Percentiles rank a stretch among this genome's conserved stretches.
phyloP scores from a whole-genome alignment of 2,797 vertebrate genomes.

The Champsocephalus gunnari region DNA sequence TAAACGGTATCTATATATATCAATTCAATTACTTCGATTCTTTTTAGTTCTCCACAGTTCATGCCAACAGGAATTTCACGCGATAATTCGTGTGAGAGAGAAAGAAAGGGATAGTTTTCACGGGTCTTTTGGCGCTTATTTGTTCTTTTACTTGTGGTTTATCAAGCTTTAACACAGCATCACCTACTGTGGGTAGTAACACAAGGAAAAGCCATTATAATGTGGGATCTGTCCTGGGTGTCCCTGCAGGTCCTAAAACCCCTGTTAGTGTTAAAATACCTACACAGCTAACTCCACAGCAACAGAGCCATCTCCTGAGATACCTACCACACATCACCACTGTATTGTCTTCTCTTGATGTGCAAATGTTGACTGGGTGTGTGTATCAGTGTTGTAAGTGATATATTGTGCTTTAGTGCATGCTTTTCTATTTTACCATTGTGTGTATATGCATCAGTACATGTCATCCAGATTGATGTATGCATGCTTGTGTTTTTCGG shows the following conservation, averaged over 20 bases:
- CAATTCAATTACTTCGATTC: neutral
- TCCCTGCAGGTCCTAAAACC: neutral
- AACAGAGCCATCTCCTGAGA: slow-evolving; percentile 6
- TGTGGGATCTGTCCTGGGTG: neutral
- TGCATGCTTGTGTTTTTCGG: neutral
- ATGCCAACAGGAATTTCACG: no score
- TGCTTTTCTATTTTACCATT: slow-evolving; percentile 12
- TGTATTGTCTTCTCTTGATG: neutral
- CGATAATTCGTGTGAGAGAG: neutral
- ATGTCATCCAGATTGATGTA: slow-evolving; percentile 8
- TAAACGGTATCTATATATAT: neutral
- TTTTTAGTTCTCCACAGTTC: neutral
- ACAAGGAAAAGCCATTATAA: neutral
- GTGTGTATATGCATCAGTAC: slow-evolving; percentile 3
- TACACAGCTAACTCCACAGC: neutral
- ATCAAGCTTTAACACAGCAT: neutral
- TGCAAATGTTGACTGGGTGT: neutral
- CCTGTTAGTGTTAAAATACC: neutral
- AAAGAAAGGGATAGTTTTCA: neutral
- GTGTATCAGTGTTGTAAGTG: neutral
- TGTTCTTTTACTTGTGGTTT: neutral
- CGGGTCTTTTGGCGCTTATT: no score
- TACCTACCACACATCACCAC: neutral
- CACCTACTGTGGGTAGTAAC: neutral
- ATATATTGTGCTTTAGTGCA: neutral